Percentiles rank a stretch among this genome's conserved stretches.
These are phyloP conservation scores for Procambarus virginalis DNA, from an alignment of 1,140 invertebrate genomes.

Conservation along the genomic window DNA sequence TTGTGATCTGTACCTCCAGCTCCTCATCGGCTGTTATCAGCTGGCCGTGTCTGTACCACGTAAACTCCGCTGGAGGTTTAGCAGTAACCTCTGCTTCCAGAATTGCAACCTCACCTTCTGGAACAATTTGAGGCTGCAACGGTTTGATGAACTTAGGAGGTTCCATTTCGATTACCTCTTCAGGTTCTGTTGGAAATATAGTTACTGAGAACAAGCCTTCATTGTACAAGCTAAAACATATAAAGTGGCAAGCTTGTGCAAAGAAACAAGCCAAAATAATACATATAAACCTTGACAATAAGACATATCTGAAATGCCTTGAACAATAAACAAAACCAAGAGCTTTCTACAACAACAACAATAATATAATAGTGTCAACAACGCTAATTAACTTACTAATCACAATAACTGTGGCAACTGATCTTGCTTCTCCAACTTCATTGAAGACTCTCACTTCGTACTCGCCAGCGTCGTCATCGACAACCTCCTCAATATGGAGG, in stretches of 20 bases:
- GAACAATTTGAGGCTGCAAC: constrained; percentile 82
- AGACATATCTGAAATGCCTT: too few species aligned
- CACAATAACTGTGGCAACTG: constrained; percentile 83
- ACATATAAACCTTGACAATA: too few species aligned
- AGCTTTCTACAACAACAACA: too few species aligned
- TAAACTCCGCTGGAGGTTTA: constrained; percentile 86
- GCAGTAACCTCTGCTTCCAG: constrained; percentile 86
- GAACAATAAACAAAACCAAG: too few species aligned
- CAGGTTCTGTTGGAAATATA: constrained; percentile 74
- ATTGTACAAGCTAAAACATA: neutral
- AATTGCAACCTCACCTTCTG: constrained; percentile 84
- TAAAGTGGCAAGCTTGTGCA: neutral
- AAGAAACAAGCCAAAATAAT: neutral
- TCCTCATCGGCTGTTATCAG: constrained; percentile 78
- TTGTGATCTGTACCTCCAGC: constrained; percentile 80
- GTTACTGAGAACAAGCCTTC: constrained; percentile 10
- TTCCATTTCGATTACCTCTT: constrained; percentile 79
- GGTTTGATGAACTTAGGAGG: constrained; percentile 85
- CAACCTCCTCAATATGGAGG: constrained; percentile 81
- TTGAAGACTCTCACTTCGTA: constrained; percentile 88
- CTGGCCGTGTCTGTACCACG: constrained; percentile 85
- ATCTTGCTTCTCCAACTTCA: constrained; percentile 83
- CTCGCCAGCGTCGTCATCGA: constrained; percentile 86
- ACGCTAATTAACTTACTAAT: constrained; percentile 72
- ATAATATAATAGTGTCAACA: too few species aligned